These are phyloP conservation scores for Corythoichthys intestinalis DNA, from an alignment of 2,113 vertebrate species.

Conservation along the genomic window DNA sequence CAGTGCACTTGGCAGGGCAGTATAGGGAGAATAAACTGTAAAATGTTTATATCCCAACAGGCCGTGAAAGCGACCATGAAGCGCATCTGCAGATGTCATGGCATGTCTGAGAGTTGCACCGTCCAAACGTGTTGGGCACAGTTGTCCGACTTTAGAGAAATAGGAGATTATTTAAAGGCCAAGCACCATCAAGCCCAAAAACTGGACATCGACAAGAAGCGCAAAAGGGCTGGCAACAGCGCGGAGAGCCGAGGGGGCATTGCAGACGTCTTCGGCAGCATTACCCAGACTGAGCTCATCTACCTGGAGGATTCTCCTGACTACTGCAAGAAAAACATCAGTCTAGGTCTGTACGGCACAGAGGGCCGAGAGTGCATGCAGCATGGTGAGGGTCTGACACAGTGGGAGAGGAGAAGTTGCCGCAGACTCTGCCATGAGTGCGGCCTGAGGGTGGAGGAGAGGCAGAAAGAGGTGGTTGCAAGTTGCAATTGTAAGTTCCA, in stretches of 20 bases:
- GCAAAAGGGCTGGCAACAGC: conserved; percentile 81
- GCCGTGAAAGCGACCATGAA: conserved; percentile 88
- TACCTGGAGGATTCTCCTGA: conserved; percentile 95
- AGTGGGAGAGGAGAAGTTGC: conserved; percentile 84
- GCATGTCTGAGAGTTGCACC: conserved; percentile 95
- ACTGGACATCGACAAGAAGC: conserved; percentile 84
- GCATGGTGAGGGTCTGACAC: conserved; percentile 70
- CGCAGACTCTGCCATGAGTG: conserved; percentile 87
- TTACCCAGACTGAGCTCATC: conserved; percentile 79
- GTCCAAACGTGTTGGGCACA: conserved; percentile 95
- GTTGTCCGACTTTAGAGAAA: conserved; percentile 85
- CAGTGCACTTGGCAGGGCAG: too few species aligned
- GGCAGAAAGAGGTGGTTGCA: conserved; percentile 74
- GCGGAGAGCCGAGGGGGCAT: conserved; percentile 81
- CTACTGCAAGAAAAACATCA: conserved; percentile 85
- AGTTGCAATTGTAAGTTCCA: conserved; percentile 97
- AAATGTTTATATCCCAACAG: conserved; percentile 54
- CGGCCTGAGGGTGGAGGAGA: conserved; percentile 83
- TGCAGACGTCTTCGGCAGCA: conserved; percentile 72
- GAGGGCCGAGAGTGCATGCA: conserved; percentile 91
- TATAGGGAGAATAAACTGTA: not conserved
- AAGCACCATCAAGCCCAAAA: conserved; percentile 87
- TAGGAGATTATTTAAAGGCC: conserved; percentile 86
- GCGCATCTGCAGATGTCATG: conserved; percentile 91
- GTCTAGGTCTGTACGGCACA: conserved; percentile 85